These are phyloP conservation scores for Plecotus auritus DNA, from an alignment of 2,113 vertebrate genomes.

Conservation along the genomic window DNA sequence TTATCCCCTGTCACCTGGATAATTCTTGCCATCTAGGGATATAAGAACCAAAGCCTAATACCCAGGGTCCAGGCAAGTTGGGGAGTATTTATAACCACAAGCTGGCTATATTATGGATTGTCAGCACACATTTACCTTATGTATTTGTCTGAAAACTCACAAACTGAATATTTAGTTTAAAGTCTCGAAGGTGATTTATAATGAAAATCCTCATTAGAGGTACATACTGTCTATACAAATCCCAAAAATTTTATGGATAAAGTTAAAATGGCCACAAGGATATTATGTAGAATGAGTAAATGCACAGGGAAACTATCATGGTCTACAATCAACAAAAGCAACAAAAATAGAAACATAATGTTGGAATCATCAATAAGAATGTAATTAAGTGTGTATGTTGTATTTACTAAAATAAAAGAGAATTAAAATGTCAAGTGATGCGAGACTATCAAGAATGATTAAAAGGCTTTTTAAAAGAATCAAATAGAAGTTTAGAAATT, in stretches of 20 bases:
- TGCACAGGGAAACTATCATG: not conserved
- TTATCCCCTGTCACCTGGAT: no score
- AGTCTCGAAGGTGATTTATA: no score
- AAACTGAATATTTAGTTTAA: no score
- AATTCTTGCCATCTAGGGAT: no score
- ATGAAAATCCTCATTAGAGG: no score
- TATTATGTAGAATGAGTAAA: not conserved
- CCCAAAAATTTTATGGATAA: not conserved
- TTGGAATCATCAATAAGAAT: not conserved
- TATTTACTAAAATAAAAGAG: conserved; percentile 20
- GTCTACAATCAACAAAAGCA: not conserved
- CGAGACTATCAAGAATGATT: not conserved
- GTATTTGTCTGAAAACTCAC: no score
- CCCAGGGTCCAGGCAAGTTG: no score
- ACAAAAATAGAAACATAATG: not conserved
- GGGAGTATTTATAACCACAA: no score
- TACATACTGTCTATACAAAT: not conserved
- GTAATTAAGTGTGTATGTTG: not conserved
- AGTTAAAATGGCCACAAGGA: not conserved
- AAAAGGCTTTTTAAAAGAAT: not conserved
- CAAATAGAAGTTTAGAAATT: not conserved
- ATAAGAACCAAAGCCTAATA: no score
- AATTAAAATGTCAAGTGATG: not conserved
- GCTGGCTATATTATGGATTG: no score
- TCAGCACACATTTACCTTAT: no score